Conservation (phyloP, 2,113 vertebrate genomes). For the Marmota monax region DNA sequence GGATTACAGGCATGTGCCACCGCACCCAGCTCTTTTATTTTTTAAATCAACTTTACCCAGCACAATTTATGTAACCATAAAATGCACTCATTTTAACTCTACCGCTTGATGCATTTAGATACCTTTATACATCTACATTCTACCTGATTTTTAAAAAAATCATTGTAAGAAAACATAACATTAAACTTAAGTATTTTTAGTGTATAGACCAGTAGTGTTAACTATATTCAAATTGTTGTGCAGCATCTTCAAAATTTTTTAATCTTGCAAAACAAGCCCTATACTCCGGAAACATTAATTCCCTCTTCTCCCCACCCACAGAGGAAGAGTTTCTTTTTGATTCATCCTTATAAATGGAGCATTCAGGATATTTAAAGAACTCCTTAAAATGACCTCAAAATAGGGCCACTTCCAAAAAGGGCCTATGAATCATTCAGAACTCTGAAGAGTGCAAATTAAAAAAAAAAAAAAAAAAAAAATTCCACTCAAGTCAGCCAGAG, state of each 20-base stretch:
- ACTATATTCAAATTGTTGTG: not conserved
- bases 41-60: not conserved
- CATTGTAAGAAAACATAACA: too few species aligned
- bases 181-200: not conserved
- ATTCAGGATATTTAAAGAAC: slow-evolving; percentile 44
- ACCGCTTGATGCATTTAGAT: not conserved
- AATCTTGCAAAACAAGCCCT: slow-evolving; percentile 32
- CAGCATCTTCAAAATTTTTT: not conserved
- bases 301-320: not conserved
- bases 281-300: not conserved
- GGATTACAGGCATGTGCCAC: too few species aligned
- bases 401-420: slow-evolving; percentile 39
- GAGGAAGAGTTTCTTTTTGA: slow-evolving; percentile 16
- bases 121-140: not conserved
- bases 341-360: slow-evolving; percentile 35
- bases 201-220: not conserved
- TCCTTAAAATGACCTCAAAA: slow-evolving; percentile 56
- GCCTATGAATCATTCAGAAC: slow-evolving; percentile 41
- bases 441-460: not conserved
- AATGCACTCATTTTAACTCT: not conserved
- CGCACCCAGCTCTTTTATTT: not conserved
- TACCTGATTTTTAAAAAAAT: not conserved
- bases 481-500: not conserved
- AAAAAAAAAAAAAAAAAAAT: not conserved
- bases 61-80: not conserved